Conservation (phyloP, 2,888 invertebrate genomes). For the Strigamia crassipes region DNA sequence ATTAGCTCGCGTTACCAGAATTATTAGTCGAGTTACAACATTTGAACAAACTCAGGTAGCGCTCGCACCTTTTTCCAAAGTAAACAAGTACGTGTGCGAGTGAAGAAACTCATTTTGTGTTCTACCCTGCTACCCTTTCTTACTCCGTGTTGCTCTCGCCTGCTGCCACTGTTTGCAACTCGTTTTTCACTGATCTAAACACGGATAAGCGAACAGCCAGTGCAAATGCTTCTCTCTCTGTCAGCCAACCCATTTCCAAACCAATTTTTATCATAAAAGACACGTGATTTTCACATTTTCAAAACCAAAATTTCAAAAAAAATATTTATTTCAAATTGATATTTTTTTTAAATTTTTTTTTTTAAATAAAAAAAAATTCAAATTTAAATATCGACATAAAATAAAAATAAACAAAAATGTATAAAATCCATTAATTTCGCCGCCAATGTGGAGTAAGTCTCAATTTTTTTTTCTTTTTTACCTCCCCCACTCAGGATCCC, state of each 20-base stretch:
- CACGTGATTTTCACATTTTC: background rate
- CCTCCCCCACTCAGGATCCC: background rate
- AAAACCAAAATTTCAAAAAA: background rate
- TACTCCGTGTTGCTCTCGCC: background rate
- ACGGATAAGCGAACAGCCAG: slow-evolving; percentile 21
- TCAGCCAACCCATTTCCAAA: slow-evolving; percentile 10
- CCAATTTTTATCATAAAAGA: slow-evolving; percentile 1
- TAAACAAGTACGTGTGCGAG: background rate
- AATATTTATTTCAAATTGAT: no score
- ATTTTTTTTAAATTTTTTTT: background rate
- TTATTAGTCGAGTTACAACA: slow-evolving; percentile 11
- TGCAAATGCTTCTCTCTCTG: background rate
- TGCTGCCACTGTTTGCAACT: slow-evolving; percentile 21
- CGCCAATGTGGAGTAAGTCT: background rate
- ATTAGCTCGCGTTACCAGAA: slow-evolving; percentile 6
- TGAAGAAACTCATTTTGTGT: slow-evolving; percentile 3
- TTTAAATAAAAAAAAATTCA: background rate
- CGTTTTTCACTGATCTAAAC: slow-evolving; percentile 21
- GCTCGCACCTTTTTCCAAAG: slow-evolving; percentile 17
- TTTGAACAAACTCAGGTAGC: background rate
- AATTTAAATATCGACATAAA: no score
- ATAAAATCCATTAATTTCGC: background rate
- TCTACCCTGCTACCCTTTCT: slow-evolving; percentile 2
- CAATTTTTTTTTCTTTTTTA: background rate
- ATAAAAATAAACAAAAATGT: no score